Evolutionary conservation across 2,888 invertebrate genomes (phyloP).

Genomic region (Campopleginae sp.): DNA sequence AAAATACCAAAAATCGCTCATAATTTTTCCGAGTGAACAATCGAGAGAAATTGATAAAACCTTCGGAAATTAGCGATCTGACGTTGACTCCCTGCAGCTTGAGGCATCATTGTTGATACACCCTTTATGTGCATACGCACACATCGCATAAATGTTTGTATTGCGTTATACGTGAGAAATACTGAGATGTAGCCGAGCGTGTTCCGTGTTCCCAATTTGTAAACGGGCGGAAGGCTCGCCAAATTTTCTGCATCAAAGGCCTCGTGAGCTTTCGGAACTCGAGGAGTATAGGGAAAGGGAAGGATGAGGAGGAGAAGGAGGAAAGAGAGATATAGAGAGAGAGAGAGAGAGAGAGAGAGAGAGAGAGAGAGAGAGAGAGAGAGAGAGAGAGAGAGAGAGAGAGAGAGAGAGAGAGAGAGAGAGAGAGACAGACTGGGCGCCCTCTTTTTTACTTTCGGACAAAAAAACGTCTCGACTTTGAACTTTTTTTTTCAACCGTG

Average conservation of each 20-base stretch:
- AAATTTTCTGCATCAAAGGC: slow-evolving; percentile 40
- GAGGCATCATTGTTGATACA: neutral
- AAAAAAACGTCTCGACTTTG: neutral
- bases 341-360: too few species aligned
- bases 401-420: too few species aligned
- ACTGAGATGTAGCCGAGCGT: slow-evolving; percentile 52
- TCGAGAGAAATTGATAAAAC: neutral
- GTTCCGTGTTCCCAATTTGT: slow-evolving; percentile 55
- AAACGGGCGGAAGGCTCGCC: slow-evolving; percentile 56
- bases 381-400: too few species aligned
- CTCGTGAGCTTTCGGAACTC: slow-evolving; percentile 56
- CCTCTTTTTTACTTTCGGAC: slow-evolving; percentile 10
- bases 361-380: too few species aligned
- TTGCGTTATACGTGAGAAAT: slow-evolving; percentile 54
- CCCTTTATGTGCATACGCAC: slow-evolving; percentile 1
- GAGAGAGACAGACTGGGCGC: too few species aligned
- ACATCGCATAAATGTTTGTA: neutral
- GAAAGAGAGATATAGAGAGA: too few species aligned
- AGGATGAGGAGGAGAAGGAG: neutral
- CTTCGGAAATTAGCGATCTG: neutral
- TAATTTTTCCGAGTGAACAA: neutral
- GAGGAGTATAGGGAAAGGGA: slow-evolving; percentile 10
- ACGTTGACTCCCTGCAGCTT: neutral
- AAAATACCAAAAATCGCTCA: neutral
- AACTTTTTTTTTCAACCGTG: neutral